A percentile compares a stretch with the other conserved stretches of the same genome.
Evolutionary conservation across 2,797 vertebrate genomes (phyloP).

Genomic region (Chelonia mydas): DNA sequence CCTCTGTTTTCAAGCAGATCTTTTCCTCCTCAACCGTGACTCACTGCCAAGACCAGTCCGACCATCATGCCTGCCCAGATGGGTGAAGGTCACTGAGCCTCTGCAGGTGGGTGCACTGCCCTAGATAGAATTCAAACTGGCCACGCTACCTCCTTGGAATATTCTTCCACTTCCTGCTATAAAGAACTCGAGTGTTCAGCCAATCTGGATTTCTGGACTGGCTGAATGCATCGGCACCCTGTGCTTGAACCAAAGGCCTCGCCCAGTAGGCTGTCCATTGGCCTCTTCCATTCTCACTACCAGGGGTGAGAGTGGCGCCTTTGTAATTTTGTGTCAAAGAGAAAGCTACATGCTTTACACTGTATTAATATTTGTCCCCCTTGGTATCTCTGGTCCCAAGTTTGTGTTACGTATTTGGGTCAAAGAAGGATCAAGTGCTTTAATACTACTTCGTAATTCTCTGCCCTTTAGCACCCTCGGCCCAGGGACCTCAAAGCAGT

Average conservation of each 20-base stretch:
- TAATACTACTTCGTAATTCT: background rate
- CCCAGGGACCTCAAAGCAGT: background rate
- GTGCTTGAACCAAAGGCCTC: background rate
- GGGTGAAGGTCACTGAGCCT: background rate
- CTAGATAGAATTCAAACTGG: background rate
- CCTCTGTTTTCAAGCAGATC: background rate
- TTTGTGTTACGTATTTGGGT: background rate
- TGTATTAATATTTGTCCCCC: background rate
- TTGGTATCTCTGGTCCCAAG: background rate
- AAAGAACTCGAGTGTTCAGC: background rate
- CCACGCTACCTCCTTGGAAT: background rate
- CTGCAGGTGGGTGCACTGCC: background rate
- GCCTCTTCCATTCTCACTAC: no score
- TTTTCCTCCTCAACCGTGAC: background rate
- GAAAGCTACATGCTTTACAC: background rate
- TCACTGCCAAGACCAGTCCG: background rate
- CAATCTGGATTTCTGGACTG: background rate
- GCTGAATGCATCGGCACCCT: background rate
- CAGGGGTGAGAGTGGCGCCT: background rate
- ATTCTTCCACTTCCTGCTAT: background rate
- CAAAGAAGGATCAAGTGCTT: background rate
- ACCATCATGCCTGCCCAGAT: background rate
- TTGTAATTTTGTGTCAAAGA: background rate
- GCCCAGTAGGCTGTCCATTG: background rate
- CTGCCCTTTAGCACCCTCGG: background rate